Evolutionary conservation across 2,888 invertebrate genomes (phyloP), one percentile per base, ranked within the genome.

Genomic region (Spodoptera exigua): DNA sequence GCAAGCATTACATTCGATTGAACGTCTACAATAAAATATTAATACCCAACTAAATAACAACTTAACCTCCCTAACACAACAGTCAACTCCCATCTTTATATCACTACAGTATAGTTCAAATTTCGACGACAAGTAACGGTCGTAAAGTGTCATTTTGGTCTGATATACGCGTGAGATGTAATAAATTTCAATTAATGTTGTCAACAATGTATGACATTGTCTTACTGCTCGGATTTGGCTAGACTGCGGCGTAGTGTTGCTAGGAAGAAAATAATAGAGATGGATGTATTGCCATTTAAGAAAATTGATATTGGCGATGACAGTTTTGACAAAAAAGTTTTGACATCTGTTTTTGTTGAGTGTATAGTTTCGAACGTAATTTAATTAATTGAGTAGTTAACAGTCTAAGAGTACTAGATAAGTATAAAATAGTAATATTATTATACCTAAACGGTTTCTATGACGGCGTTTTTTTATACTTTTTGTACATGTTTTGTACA

Each of bases 141-240:
- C 41, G 61, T 78, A 82, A n/a, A 84, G 85, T 80, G 84, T 81
- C 85, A 83, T 80, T 87, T 88, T 81, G 83, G 85, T 83, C 83
- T 81, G 85, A 85, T 84, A 83, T 72, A 78, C 81, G 82, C 82
- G 84, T 82, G 87, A 89, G 84, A 86, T 85, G 87, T 82, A 91
- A 93, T 94, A 93, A 91, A 93, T 94, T 93, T 93, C 91, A 93
- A 94, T 94, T 91, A 93, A 86, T 86, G 81, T 79, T 84, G 93
- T 83, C 87, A 89, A 90, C 93, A 88, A 83, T 74, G 78, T 78
- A 83, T 85, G 87, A 84, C 84, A 88, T 88, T 90, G 91, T 90
- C 87, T 88, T 87, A 83, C 78, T 74, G 81, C 79, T 70, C 87
- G 88, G 91, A 91, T 93, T 92, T 89, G 87, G 86, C 85, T 89